Conservation (phyloP, 2,797 vertebrate species). For the Astyanax mexicanus region DNA sequence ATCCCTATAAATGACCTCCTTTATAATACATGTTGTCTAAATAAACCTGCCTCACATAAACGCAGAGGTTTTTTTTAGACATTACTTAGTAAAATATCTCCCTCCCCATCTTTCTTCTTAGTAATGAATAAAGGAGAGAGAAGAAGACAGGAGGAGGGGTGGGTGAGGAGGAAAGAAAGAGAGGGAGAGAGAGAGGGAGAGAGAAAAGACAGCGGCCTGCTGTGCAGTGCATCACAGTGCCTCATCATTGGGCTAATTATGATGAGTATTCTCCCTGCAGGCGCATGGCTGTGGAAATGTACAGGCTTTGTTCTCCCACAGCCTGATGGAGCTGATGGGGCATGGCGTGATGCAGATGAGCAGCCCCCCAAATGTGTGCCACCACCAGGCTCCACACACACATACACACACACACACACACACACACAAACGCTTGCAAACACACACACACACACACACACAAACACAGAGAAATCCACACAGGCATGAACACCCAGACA, state of each 20-base stretch:
- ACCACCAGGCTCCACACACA: constrained; percentile 60
- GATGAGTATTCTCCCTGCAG: constrained; percentile 83
- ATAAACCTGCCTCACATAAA: background rate
- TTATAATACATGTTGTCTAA: background rate
- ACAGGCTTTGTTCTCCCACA: constrained; percentile 84
- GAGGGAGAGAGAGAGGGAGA: constrained; percentile 60
- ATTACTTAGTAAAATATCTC: constrained; percentile 1
- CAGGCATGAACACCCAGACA: constrained; percentile 65
- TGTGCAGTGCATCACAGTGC: constrained; percentile 77
- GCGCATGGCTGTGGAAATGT: constrained; percentile 77
- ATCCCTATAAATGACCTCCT: background rate
- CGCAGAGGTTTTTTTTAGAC: constrained; percentile 21
- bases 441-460: constrained; percentile 48
- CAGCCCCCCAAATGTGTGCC: constrained; percentile 57
- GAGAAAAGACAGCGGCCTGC: constrained; percentile 75
- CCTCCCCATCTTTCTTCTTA: constrained; percentile 16
- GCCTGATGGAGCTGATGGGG: constrained; percentile 80
- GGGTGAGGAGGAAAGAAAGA: constrained; percentile 59
- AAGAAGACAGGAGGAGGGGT: constrained; percentile 49
- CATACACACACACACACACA: constrained; percentile 64
- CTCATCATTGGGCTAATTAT: constrained; percentile 87
- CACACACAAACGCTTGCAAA: constrained; percentile 52
- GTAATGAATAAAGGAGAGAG: constrained; percentile 53
- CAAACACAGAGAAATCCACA: constrained; percentile 54
- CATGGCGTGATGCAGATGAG: constrained; percentile 79